phyloP scores from a whole-genome alignment of 2,113 vertebrate genomes.

The Athene cunicularia region DNA sequence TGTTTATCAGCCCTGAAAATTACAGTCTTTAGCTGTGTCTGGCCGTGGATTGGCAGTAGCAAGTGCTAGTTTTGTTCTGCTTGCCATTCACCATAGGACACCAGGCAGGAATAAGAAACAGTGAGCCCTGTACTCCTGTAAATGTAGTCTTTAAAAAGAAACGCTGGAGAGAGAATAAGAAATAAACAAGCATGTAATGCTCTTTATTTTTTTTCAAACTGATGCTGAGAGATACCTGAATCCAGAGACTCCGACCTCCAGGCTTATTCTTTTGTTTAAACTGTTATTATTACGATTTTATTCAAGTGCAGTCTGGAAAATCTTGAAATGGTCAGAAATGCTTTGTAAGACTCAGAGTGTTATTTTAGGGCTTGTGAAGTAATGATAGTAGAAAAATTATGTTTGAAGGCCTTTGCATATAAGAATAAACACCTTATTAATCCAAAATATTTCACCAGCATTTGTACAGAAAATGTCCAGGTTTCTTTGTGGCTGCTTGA shows the following conservation, averaged over 20 bases:
- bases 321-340: neutral
- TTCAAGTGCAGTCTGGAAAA: neutral
- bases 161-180: neutral
- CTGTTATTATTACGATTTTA: neutral
- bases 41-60: neutral
- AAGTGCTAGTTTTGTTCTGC: neutral
- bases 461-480: neutral
- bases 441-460: neutral
- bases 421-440: neutral
- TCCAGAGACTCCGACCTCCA: neutral
- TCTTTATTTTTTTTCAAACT: neutral
- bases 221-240: neutral
- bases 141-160: neutral
- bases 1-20: neutral
- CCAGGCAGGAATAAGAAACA: neutral
- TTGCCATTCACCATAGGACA: neutral
- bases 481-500: neutral
- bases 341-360: neutral
- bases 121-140: neutral
- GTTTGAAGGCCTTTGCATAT: neutral
- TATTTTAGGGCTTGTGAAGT: neutral
- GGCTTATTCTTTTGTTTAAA: neutral
- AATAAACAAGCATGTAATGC: neutral
- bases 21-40: neutral
- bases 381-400: neutral